Base-by-base conservation (phyloP, 2,888 invertebrate genomes). In the Strigamia crassipes region DNA sequence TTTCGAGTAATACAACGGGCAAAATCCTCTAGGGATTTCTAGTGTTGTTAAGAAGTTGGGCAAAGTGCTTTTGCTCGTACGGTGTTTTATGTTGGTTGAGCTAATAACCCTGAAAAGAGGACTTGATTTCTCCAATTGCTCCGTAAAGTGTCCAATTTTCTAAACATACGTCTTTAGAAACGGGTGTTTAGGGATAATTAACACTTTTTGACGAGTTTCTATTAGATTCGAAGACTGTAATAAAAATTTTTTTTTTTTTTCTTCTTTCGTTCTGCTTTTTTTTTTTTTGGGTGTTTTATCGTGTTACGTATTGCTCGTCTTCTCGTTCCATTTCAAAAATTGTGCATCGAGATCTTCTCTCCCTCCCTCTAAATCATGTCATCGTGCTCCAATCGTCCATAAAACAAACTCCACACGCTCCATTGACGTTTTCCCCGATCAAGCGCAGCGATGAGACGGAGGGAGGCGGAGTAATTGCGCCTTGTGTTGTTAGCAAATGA, bases 41-140 rank as follows among this genome's bases (percentile, higher is more conserved):
- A 73, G 13, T 73, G 73, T 73, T 73, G 73, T 73, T 73, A 73
- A 73, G 73, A 73, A 73, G 73, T 73, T 73, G 73, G 73, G 73
- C 73, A 73, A 73, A 73, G 73, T 73, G 73, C 73, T 73, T 73
- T 73, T 73, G 73, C 73, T 73, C 73, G 73, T 73, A 73, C 27
- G 13, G 13, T 73, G 73, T 73, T 73, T 73, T 73, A 73, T 73
- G 73, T 73, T 31, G 73, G 73, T 73, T 73, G 73, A 73, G 73
- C 73, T 73, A 73, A 73, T 73, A 73, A 73, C 73, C 73, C 73
- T 73, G 73, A 73, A 73, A 73, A 73, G 73, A 73, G 73, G 73
- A 73, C 73, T 73, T 73, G 73, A 73, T 73, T 73, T 73, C 73
- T 73, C 73, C 27, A 73, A 73, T 73, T 73, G 73, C 73, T 73